Base-by-base conservation (phyloP, 2,113 vertebrate species). In the Pipa parva region DNA sequence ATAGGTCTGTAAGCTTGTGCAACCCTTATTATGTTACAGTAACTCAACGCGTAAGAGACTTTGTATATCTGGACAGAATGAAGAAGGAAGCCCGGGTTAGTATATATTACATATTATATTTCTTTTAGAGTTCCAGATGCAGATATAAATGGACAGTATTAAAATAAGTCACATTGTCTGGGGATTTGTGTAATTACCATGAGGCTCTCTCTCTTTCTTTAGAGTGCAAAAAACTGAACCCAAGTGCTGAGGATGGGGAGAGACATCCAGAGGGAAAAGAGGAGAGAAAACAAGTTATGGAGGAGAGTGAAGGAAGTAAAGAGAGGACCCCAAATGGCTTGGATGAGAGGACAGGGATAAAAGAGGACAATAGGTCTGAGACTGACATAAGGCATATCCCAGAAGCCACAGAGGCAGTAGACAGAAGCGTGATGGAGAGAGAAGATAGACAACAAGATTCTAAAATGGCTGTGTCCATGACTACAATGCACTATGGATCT, bases 71-170 rank as follows among this genome's bases (percentile, higher is more conserved):
- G 26, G 20, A 10, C 12, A 10, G 18, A 28, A 22, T 1, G 29
- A 12, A 52, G 37, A 31, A 3, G 20, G 27, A 7, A 39, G 26
- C 37, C 11, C 63, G 31, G 63, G 63, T 65, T 12, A 64, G 63
- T 61, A 5, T n/a, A n/a, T n/a, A n/a, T n/a, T n/a, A n/a, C n/a
- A n/a, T n/a, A n/a, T n/a, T n/a, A n/a, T n/a, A n/a, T n/a, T n/a
- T n/a, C n/a, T n/a, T n/a, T n/a, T n/a, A n/a, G n/a, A n/a, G n/a
- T n/a, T n/a, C n/a, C n/a, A n/a, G n/a, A n/a, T n/a, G n/a, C n/a
- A n/a, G n/a, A n/a, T n/a, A n/a, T n/a, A n/a, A n/a, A n/a, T n/a
- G n/a, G n/a, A n/a, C n/a, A n/a, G n/a, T n/a, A n/a, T n/a, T n/a
- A n/a, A n/a, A n/a, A n/a, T n/a, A n/a, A n/a, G n/a, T n/a, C n/a